Evolutionary conservation across 1,140 invertebrate genomes (phyloP).

Genomic region (Scaptomyza pallida): DNA sequence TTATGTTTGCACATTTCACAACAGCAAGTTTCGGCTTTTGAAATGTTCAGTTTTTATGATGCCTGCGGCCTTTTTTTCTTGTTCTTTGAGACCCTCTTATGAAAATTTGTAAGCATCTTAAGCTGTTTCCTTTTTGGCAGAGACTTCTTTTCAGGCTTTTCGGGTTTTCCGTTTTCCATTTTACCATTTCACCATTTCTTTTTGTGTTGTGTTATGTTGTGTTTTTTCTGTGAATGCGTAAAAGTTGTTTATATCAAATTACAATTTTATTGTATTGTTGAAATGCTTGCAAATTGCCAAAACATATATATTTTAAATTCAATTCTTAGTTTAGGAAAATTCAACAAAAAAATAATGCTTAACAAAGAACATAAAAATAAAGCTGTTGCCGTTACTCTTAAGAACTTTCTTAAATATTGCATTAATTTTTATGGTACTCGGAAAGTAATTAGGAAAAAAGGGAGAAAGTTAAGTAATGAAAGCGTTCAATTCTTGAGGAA

Average conservation of each 20-base stretch:
- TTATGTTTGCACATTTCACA: constrained; percentile 80
- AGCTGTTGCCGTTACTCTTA: background rate
- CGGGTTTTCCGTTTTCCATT: constrained; percentile 10
- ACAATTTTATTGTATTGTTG: constrained; percentile 70
- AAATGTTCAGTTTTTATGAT: constrained; percentile 76
- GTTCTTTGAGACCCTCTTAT: constrained; percentile 20
- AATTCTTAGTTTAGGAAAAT: constrained; percentile 40
- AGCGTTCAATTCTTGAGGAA: too few relatives aligned
- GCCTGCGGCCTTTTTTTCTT: constrained; percentile 61
- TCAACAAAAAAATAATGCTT: background rate
- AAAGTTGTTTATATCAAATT: constrained; percentile 76
- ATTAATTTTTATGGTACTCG: background rate
- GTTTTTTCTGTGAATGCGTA: constrained; percentile 29
- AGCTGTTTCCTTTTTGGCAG: constrained; percentile 44
- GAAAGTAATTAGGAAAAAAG: background rate
- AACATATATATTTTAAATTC: constrained; percentile 56
- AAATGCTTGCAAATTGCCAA: constrained; percentile 47
- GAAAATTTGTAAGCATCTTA: constrained; percentile 72
- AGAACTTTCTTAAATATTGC: constrained; percentile 12
- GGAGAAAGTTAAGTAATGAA: background rate
- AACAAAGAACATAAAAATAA: constrained; percentile 1
- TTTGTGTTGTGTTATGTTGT: constrained; percentile 17
- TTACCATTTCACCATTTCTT: too few relatives aligned
- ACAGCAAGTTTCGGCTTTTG: constrained; percentile 71
- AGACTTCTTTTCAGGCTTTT: constrained; percentile 3